phyloP scores from a whole-genome alignment of 2,888 invertebrate genomes.

The Malthinus seriepunctatus region DNA sequence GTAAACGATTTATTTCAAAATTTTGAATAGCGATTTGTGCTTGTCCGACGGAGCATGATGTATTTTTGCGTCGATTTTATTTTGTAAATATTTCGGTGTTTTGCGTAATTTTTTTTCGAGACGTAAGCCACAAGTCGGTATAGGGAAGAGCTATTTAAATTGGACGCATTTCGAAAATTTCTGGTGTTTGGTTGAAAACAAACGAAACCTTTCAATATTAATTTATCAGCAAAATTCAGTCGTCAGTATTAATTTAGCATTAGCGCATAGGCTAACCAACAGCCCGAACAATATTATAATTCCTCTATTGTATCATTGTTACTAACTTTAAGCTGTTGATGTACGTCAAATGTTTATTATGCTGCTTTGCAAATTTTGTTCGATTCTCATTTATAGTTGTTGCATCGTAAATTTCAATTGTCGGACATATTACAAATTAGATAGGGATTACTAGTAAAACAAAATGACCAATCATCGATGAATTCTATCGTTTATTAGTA shows the following conservation, averaged over 20 bases:
- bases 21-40: slow-evolving; percentile 19
- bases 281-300: slow-evolving; percentile 35
- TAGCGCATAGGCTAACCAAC: slow-evolving; percentile 29
- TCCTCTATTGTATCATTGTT: slow-evolving; percentile 33
- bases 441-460: too few species aligned
- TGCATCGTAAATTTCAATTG: slow-evolving; percentile 7
- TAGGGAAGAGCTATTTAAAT: not conserved
- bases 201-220: slow-evolving; percentile 37
- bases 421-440: not conserved
- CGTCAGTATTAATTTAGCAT: slow-evolving; percentile 31
- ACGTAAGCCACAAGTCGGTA: not conserved
- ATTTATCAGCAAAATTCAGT: slow-evolving; percentile 36
- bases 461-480: too few species aligned
- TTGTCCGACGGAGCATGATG: slow-evolving; percentile 20
- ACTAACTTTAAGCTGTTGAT: slow-evolving; percentile 30
- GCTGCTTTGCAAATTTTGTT: slow-evolving; percentile 13
- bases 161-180: slow-evolving; percentile 3
- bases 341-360: slow-evolving; percentile 25
- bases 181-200: slow-evolving; percentile 34
- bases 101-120: not conserved
- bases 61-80: not conserved
- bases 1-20: slow-evolving; percentile 25
- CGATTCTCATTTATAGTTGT: slow-evolving; percentile 5
- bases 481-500: too few species aligned
- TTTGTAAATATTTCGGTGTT: not conserved